Percentiles rank a stretch among this genome's conserved stretches.
Evolutionary conservation across 1,140 invertebrate genomes (phyloP).

Genomic region (Dinothrombium tinctorium): DNA sequence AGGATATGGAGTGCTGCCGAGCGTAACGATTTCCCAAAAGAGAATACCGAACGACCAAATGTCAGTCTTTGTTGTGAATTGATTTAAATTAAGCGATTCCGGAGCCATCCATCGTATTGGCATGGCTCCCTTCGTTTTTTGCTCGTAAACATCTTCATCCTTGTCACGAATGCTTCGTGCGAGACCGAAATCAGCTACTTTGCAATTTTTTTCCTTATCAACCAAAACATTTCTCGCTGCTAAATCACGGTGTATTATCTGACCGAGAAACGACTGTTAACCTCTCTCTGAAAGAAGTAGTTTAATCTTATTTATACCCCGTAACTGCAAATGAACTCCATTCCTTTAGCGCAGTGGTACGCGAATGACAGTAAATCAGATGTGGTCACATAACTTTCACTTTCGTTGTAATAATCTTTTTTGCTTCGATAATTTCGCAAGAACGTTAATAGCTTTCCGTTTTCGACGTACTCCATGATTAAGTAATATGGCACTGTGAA

Average conservation of each 20-base stretch:
- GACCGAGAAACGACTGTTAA: too few relatives aligned
- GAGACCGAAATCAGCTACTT: conserved; percentile 66
- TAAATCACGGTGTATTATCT: conserved; percentile 47
- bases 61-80: conserved; percentile 51
- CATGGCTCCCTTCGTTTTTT: conserved; percentile 10
- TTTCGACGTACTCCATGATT: conserved; percentile 78
- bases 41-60: conserved; percentile 98
- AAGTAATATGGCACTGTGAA: conserved; percentile 54
- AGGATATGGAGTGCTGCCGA: conserved; percentile 79
- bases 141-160: conserved; percentile 12
- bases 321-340: conserved; percentile 59
- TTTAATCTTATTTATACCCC: too few relatives aligned
- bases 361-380: conserved; percentile 75
- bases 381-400: conserved; percentile 10
- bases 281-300: too few relatives aligned
- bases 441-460: conserved; percentile 87
- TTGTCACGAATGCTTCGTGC: conserved; percentile 41
- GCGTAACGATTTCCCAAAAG: conserved; percentile 97
- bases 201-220: conserved; percentile 53
- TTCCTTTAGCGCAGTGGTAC: conserved; percentile 66
- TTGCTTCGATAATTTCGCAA: conserved; percentile 52
- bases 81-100: conserved; percentile 43
- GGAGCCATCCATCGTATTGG: conserved; percentile 84
- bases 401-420: conserved; percentile 38
- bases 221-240: conserved; percentile 54